Evolutionary conservation across 2,113 vertebrate genomes (phyloP).

Genomic region (Microtus oregoni): DNA sequence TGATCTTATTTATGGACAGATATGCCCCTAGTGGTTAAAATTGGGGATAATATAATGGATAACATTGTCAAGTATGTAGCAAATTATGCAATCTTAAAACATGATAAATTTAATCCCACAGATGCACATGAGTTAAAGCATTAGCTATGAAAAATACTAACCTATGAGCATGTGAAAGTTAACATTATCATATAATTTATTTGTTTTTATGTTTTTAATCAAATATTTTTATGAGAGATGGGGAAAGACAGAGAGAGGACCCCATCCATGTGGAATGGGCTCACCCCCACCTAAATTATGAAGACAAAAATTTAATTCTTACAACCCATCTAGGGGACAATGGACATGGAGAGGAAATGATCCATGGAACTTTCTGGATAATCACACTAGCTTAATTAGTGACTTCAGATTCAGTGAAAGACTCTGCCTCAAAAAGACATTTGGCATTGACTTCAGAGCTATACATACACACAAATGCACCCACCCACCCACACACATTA

Average conservation of each 20-base stretch:
- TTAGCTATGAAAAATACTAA: neutral
- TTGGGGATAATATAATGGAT: neutral
- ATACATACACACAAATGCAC: too few species aligned
- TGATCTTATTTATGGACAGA: slow-evolving; percentile 54
- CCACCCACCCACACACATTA: neutral
- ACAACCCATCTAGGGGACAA: neutral
- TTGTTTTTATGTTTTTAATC: neutral
- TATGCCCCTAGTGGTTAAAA: slow-evolving; percentile 56
- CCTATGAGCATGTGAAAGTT: neutral
- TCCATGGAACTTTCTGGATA: neutral
- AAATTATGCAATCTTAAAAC: neutral
- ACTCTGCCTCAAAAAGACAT: neutral
- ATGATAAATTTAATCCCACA: neutral
- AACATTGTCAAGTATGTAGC: neutral
- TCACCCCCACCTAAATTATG: neutral
- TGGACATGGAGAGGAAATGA: neutral
- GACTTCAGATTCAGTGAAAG: neutral
- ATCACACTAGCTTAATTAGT: neutral
- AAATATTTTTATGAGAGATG: neutral
- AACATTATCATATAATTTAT: neutral
- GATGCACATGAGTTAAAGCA: neutral
- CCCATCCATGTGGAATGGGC: neutral
- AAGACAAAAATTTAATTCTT: neutral
- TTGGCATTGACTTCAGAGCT: neutral
- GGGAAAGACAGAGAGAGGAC: too few species aligned